Conservation (phyloP, 1,140 invertebrate species). For the Drosophila cardini region DNA sequence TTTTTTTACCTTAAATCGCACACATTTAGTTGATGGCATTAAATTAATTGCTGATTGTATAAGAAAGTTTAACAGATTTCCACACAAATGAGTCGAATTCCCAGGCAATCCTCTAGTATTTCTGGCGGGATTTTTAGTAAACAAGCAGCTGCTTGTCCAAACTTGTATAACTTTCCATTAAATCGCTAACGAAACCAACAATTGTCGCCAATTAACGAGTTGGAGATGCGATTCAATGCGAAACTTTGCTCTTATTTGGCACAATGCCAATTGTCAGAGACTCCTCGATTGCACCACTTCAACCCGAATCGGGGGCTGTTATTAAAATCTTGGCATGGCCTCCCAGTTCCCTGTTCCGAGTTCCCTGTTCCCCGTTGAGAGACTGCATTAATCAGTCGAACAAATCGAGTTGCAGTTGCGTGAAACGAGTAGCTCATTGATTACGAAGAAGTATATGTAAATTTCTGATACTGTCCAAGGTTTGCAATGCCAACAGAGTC, state of each 20-base stretch:
- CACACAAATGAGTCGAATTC: conserved; percentile 37
- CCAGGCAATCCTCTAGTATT: conserved; percentile 7
- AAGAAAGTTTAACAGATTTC: conserved; percentile 14
- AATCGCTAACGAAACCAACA: conserved; percentile 47
- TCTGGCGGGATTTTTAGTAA: conserved; percentile 1
- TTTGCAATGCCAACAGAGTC: conserved; percentile 64
- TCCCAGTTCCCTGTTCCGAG: conserved; percentile 25
- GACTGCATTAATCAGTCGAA: conserved; percentile 71
- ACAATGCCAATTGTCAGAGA: conserved; percentile 22
- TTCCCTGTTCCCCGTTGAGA: conserved; percentile 19
- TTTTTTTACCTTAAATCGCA: conserved; percentile 20
- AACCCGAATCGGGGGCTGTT: background rate
- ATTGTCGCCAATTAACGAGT: conserved; percentile 73
- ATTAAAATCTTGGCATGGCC: conserved; percentile 16
- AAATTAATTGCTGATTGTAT: conserved; percentile 13
- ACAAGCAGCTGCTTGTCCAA: conserved; percentile 24
- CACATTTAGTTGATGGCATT: conserved; percentile 34
- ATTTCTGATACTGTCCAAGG: conserved; percentile 65
- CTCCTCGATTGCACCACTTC: background rate
- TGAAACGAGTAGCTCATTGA: conserved; percentile 75
- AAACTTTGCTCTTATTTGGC: conserved; percentile 48
- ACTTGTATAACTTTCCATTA: conserved; percentile 55
- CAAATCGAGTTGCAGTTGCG: conserved; percentile 60
- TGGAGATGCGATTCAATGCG: conserved; percentile 2
- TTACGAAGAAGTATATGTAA: conserved; percentile 66